phyloP scores from a whole-genome alignment of 2,888 invertebrate genomes.

The Shargacucullia verbasci region DNA sequence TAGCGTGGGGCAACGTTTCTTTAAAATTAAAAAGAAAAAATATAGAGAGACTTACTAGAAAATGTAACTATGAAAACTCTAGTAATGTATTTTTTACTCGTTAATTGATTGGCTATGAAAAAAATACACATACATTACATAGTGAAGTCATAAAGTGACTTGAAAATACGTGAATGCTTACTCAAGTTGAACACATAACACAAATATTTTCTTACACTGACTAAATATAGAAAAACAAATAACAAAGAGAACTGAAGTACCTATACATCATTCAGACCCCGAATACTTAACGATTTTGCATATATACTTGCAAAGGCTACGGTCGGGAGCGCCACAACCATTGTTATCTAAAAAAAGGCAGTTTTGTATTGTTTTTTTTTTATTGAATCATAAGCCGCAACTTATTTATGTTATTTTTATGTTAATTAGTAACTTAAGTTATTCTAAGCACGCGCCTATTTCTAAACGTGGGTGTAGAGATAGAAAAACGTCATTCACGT shows the following conservation, averaged over 20 bases:
- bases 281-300: conserved; percentile 22
- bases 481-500: conserved; percentile 19
- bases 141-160: too few species aligned
- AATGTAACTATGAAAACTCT: too few species aligned
- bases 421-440: conserved; percentile 28
- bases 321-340: conserved; percentile 38
- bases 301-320: conserved; percentile 42
- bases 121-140: too few species aligned
- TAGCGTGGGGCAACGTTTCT: too few species aligned
- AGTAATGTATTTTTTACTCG: too few species aligned
- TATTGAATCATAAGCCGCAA: conserved; percentile 50
- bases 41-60: too few species aligned
- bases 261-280: conserved; percentile 24
- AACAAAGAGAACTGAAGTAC: conserved; percentile 14
- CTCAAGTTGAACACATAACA: too few species aligned
- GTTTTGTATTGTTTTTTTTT: conserved; percentile 46
- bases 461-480: conserved; percentile 34
- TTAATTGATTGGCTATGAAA: too few species aligned
- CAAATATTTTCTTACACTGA: too few species aligned
- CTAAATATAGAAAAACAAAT: background rate
- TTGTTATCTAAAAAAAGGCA: conserved; percentile 52
- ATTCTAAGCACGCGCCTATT: conserved; percentile 20
- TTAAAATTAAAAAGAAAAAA: too few species aligned
- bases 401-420: conserved; percentile 50
- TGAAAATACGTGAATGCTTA: too few species aligned